A percentile compares a stretch with the other conserved stretches of the same genome.
Evolutionary conservation across 2,797 vertebrate species (phyloP).

Genomic region (Tamandua tetradactyla): DNA sequence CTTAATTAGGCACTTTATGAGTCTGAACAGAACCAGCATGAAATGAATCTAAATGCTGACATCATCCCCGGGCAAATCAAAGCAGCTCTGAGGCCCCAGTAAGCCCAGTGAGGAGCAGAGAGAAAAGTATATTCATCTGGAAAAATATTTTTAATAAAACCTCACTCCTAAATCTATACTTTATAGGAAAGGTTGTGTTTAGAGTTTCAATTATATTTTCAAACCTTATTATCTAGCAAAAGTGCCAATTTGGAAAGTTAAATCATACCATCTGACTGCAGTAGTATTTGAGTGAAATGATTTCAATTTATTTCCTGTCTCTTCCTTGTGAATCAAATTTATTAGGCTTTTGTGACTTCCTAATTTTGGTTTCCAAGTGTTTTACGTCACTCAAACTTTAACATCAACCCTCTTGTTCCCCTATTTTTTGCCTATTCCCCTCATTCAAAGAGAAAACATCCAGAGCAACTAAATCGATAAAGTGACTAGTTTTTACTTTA

Average conservation of each 20-base stretch:
- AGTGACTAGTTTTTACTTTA: background rate
- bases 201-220: background rate
- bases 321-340: background rate
- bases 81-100: constrained; percentile 40
- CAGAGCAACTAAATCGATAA: background rate
- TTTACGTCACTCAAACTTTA: background rate
- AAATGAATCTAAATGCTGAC: constrained; percentile 66
- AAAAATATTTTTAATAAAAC: constrained; percentile 23
- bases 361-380: background rate
- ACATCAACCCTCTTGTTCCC: background rate
- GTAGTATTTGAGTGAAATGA: background rate
- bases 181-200: background rate
- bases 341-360: background rate
- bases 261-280: background rate
- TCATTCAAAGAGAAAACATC: background rate
- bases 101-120: background rate
- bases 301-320: background rate
- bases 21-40: background rate
- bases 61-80: constrained; percentile 57
- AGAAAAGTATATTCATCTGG: background rate
- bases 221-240: background rate
- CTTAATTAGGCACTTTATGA: constrained; percentile 72
- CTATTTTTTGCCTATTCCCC: background rate
- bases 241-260: background rate
- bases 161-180: background rate